Evolutionary conservation across 2,888 invertebrate genomes (phyloP).

Genomic region (Chrysotoxum bicinctum): DNA sequence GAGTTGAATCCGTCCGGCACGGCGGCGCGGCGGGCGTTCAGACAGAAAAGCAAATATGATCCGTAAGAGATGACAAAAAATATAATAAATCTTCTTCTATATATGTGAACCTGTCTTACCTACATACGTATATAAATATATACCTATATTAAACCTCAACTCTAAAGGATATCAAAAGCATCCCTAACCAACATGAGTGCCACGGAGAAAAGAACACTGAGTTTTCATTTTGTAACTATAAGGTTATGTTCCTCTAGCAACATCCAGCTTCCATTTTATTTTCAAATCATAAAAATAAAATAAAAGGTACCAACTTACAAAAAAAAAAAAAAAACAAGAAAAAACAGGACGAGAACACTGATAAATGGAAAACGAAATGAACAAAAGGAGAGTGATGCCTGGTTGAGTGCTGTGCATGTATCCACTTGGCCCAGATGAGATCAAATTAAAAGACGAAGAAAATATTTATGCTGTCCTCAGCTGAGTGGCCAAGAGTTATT

Average conservation of each 20-base stretch:
- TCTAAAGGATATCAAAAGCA: conserved; percentile 2
- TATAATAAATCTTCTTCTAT: conserved; percentile 40
- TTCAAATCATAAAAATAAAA: conserved; percentile 23
- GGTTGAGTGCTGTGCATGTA: conserved; percentile 11
- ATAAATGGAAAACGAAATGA: conserved; percentile 51
- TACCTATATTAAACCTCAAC: neutral
- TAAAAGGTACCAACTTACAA: neutral
- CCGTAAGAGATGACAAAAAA: conserved; percentile 44
- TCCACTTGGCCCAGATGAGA: conserved; percentile 32
- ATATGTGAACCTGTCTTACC: no score
- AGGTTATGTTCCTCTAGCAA: neutral
- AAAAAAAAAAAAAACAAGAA: neutral
- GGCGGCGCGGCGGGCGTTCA: neutral
- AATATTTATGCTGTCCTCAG: conserved; percentile 42
- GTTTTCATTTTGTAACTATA: neutral
- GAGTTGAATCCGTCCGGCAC: no score
- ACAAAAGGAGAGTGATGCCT: conserved; percentile 43
- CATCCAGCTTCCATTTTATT: conserved; percentile 13
- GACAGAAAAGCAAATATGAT: conserved; percentile 56
- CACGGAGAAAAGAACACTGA: neutral
- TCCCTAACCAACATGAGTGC: conserved; percentile 3
- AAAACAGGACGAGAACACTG: conserved; percentile 3
- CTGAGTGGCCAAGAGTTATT: conserved; percentile 17
- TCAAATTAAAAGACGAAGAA: conserved; percentile 34
- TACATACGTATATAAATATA: neutral